Conservation (phyloP, 64 coral and sea anemone genomes). For the Platygyra sinensis region DNA sequence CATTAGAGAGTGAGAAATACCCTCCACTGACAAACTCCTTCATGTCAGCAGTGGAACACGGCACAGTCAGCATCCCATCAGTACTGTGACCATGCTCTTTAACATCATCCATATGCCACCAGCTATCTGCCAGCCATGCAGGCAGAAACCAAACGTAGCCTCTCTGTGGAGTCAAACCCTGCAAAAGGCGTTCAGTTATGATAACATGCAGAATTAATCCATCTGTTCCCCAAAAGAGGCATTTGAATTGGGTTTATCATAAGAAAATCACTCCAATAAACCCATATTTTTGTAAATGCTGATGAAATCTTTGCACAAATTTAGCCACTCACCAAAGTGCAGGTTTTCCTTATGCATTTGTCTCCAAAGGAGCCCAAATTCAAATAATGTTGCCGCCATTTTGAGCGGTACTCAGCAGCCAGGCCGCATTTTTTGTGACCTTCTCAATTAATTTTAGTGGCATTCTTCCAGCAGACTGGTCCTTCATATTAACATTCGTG, state of each 20-base stretch:
- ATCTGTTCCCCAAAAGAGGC: too few relatives aligned
- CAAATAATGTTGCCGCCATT: too few relatives aligned
- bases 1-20: constrained; percentile 86
- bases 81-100: neutral
- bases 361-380: too few relatives aligned
- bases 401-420: too few relatives aligned
- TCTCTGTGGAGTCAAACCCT: constrained; percentile 75
- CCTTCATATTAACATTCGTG: neutral
- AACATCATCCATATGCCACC: constrained; percentile 54
- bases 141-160: constrained; percentile 92
- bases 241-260: too few relatives aligned
- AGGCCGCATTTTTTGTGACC: too few relatives aligned
- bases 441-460: neutral
- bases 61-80: constrained; percentile 10
- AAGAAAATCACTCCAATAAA: too few relatives aligned
- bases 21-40: constrained; percentile 71
- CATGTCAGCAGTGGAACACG: constrained; percentile 62
- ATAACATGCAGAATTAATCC: neutral
- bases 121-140: constrained; percentile 70
- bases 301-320: neutral
- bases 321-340: too few relatives aligned
- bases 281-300: neutral
- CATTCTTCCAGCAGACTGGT: neutral
- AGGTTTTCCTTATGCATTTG: too few relatives aligned
- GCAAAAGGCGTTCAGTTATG: neutral